These are phyloP conservation scores for Hyalella azteca DNA, from an alignment of 2,888 invertebrate species.

Conservation along the genomic window DNA sequence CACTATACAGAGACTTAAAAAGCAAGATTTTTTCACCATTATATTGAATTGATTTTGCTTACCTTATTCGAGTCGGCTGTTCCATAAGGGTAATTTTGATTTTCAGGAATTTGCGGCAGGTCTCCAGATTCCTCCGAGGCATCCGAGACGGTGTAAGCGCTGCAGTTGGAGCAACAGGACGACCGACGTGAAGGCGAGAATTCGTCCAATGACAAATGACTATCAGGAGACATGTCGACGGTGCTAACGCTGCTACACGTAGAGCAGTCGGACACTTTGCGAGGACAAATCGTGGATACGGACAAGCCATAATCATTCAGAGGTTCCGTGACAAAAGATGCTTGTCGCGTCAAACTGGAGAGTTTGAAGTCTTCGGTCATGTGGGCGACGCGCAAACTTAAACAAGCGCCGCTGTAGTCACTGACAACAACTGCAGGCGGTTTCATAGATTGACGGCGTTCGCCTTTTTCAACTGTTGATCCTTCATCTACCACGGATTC, in stretches of 20 bases:
- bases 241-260: conserved; percentile 54
- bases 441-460: conserved; percentile 61
- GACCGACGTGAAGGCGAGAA: conserved; percentile 69
- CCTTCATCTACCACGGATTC: neutral
- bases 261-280: conserved; percentile 57
- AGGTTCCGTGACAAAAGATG: conserved; percentile 38
- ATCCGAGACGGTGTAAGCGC: conserved; percentile 61
- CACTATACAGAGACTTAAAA: no score
- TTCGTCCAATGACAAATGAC: conserved; percentile 17
- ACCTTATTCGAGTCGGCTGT: neutral
- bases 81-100: neutral
- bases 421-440: conserved; percentile 87
- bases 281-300: conserved; percentile 61
- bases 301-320: conserved; percentile 26
- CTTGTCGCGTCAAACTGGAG: conserved; percentile 63
- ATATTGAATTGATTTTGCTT: no score
- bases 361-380: conserved; percentile 66
- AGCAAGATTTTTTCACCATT: no score
- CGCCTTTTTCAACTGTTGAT: neutral
- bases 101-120: conserved; percentile 17
- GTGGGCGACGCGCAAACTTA: conserved; percentile 74
- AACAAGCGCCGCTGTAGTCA: conserved; percentile 71
- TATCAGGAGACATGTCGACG: conserved; percentile 47
- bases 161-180: conserved; percentile 76
- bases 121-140: conserved; percentile 63